Evolutionary conservation across 1,140 invertebrate genomes (phyloP), one percentile per base, ranked within the genome.

Genomic region (Pogonomyrmex barbatus): DNA sequence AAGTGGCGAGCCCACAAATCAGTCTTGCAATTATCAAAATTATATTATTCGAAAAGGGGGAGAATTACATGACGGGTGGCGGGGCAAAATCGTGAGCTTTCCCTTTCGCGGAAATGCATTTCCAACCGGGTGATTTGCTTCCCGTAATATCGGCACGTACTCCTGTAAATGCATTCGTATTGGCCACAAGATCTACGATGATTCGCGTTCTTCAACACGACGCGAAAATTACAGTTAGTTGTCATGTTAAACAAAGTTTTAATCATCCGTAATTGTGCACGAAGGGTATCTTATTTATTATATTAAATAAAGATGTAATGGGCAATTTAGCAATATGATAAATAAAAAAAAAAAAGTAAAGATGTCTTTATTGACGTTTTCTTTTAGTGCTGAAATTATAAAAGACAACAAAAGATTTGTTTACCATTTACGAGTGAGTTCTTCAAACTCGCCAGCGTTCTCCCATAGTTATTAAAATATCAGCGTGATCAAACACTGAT

Each of bases 91-190:
- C 78, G 50, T 42, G 36, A 81, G 52, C 78, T 81, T 81, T 81
- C 78, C 63, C 78, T 81, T 81, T 81, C 65, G 65, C 78, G 78
- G 78, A 81, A 81, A 54, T 4, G 10, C 39, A 33, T 56, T 81
- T 70, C 24, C n/a, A 12, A 2, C 63, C 3, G 17, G 12, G 45
- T 65, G 39, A 70, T 42, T 45, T 45, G 24, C 30, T 30, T n/a
- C 14, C 50, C 24, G 50, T 56, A 81, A 81, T 14, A 68, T 45
- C 62, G 36, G n/a, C 10, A 50, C 14, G 62, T 79, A 56, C 1
- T 36, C 0, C 42, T 14, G 5, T 24, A 24, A 33, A 70, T 81
- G 45, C 24, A 36, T 2, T 54, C 77, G 24, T 47, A 81, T 54
- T 68, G 24, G 24, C 24, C 47, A 1, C 14, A 24, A 17, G 14